Percentiles rank a stretch among this genome's conserved stretches.
Evolutionary conservation across 2,113 vertebrate species (phyloP).

Genomic region (Gymnocephalus cernua): DNA sequence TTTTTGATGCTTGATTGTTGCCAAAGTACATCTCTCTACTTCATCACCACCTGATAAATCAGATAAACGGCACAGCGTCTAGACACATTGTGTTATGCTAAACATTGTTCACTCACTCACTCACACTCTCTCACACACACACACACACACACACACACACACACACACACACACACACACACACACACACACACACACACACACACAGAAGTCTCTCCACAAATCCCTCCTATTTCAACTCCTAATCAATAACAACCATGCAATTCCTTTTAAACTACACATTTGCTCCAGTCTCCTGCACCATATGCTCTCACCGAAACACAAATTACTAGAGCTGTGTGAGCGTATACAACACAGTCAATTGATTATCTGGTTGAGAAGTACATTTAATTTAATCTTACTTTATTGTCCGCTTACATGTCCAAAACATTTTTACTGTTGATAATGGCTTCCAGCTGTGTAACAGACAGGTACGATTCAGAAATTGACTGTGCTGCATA

Average conservation of each 20-base stretch:
- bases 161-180: not conserved
- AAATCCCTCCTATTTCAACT: slow-evolving; percentile 60
- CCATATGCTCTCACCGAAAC: slow-evolving; percentile 44
- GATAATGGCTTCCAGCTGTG: slow-evolving; percentile 61
- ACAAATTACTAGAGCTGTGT: slow-evolving; percentile 49
- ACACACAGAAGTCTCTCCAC: slow-evolving; percentile 39
- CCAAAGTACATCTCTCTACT: not conserved
- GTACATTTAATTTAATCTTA: slow-evolving; percentile 68
- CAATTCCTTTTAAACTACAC: slow-evolving; percentile 66
- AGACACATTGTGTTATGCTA: slow-evolving; percentile 36
- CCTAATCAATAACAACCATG: slow-evolving; percentile 73
- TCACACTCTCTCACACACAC: not conserved
- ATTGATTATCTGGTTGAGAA: slow-evolving; percentile 73
- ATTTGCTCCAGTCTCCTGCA: slow-evolving; percentile 46
- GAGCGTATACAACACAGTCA: slow-evolving; percentile 48
- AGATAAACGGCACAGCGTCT: not conserved
- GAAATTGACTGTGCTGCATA: slow-evolving; percentile 15
- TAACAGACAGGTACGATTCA: slow-evolving; percentile 33
- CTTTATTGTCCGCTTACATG: slow-evolving; percentile 60
- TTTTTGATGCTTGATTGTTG: not conserved
- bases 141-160: too few relatives aligned
- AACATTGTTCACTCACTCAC: slow-evolving; percentile 25
- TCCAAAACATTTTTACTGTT: slow-evolving; percentile 47
- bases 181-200: slow-evolving; percentile 15
- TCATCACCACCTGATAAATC: slow-evolving; percentile 11